Evolutionary conservation across 2,888 invertebrate genomes (phyloP).

Genomic region (Chrysolina americana): DNA sequence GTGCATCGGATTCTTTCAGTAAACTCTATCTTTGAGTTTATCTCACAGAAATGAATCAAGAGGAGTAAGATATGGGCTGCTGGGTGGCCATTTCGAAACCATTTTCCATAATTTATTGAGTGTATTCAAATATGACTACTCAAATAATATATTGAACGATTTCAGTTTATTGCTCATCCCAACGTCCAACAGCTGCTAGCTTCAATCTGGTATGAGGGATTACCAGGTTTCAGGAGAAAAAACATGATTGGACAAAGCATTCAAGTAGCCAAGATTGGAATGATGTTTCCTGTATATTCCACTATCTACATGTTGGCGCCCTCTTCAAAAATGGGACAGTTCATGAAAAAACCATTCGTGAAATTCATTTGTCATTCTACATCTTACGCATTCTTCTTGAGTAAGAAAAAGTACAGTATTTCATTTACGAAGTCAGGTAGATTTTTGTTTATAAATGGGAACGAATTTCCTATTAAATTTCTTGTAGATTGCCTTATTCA

Average conservation of each 20-base stretch:
- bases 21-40: too few relatives aligned
- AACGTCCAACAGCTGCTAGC: conserved; percentile 94
- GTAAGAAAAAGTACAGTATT: conserved; percentile 74
- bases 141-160: conserved; percentile 3
- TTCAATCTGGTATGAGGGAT: conserved; percentile 95
- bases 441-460: background rate
- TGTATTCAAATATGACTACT: background rate
- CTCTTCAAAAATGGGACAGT: conserved; percentile 87
- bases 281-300: conserved; percentile 95
- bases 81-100: too few relatives aligned
- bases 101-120: too few relatives aligned
- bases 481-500: too few relatives aligned
- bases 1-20: too few relatives aligned
- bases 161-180: conserved; percentile 79
- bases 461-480: too few relatives aligned
- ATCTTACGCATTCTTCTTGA: conserved; percentile 94
- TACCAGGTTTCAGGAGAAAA: conserved; percentile 93
- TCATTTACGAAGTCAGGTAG: background rate
- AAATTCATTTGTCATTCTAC: conserved; percentile 98
- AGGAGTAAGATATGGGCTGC: too few relatives aligned
- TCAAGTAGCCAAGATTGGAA: conserved; percentile 86
- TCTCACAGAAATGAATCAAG: too few relatives aligned
- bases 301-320: conserved; percentile 94
- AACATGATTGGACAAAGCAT: conserved; percentile 90
- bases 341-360: conserved; percentile 98